A percentile compares a stretch with the other conserved stretches of the same genome.
These are phyloP conservation scores for Cololabis saira DNA, from an alignment of 2,113 vertebrate genomes.

Conservation along the genomic window DNA sequence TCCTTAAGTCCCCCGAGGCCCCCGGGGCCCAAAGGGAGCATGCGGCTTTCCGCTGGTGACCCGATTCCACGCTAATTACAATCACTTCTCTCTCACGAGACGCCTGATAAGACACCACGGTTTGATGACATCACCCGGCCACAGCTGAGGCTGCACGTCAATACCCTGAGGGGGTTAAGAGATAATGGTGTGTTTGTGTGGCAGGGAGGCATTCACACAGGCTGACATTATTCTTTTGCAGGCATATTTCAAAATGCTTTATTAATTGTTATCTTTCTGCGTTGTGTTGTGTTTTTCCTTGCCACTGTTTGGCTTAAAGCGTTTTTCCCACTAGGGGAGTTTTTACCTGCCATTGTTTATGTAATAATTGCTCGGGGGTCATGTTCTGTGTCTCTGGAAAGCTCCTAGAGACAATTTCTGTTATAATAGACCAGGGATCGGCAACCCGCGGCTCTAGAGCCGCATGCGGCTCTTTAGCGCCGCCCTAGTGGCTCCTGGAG, in stretches of 20 bases:
- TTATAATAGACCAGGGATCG: no score
- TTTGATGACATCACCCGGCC: constrained; percentile 52
- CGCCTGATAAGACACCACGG: constrained; percentile 46
- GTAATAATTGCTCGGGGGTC: no score
- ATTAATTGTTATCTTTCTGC: constrained; percentile 5
- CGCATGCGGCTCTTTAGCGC: no score
- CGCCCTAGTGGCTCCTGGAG: no score
- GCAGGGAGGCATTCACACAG: constrained; percentile 11
- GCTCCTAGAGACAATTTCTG: no score
- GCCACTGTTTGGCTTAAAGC: no score
- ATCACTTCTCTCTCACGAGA: constrained; percentile 59
- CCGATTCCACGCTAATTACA: constrained; percentile 72
- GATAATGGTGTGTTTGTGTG: not conserved
- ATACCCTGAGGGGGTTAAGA: constrained; percentile 19
- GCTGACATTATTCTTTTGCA: constrained; percentile 9
- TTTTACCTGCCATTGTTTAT: no score
- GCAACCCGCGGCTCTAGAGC: no score
- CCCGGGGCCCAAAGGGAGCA: constrained; percentile 28
- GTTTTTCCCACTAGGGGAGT: no score
- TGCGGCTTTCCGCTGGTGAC: constrained; percentile 40
- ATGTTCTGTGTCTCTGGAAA: no score
- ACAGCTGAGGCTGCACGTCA: constrained; percentile 69
- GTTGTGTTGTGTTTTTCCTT: no score
- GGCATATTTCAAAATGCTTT: not conserved
- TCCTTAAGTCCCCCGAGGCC: constrained; percentile 51